These are phyloP conservation scores for Meloidogyne chitwoodi DNA, from an alignment of 1,140 invertebrate species.

Conservation along the genomic window DNA sequence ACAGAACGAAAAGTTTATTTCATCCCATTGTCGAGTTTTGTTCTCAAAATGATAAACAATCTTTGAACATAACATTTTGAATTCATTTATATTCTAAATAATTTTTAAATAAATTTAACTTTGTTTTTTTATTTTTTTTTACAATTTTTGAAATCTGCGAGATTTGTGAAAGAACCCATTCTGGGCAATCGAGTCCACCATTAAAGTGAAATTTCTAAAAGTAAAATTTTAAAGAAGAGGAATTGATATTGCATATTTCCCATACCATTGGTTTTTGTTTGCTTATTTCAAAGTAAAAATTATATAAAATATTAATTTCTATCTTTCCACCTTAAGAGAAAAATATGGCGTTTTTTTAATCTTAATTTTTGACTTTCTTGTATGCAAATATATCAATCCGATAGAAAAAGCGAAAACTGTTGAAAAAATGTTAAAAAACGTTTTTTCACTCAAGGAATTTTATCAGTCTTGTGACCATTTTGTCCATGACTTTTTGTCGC, in stretches of 20 bases:
- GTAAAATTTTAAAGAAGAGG: not conserved
- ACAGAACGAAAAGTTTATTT: not conserved
- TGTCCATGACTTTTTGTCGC: too few species aligned
- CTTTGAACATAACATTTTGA: slow-evolving; percentile 13
- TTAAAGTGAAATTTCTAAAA: slow-evolving; percentile 37
- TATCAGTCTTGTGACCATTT: too few species aligned
- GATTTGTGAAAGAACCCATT: slow-evolving; percentile 44
- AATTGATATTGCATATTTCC: not conserved
- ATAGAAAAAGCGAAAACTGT: too few species aligned
- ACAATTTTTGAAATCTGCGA: slow-evolving; percentile 40
- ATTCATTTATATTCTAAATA: slow-evolving; percentile 25
- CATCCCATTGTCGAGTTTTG: slow-evolving; percentile 11
- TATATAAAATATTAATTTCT: not conserved
- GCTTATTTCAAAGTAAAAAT: not conserved
- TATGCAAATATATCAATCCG: too few species aligned
- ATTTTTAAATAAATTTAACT: slow-evolving; percentile 1
- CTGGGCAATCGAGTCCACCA: slow-evolving; percentile 43
- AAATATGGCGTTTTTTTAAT: too few species aligned
- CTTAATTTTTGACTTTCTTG: too few species aligned
- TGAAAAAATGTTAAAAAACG: too few species aligned
- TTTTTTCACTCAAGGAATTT: too few species aligned
- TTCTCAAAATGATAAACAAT: slow-evolving; percentile 22
- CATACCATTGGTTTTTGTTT: not conserved
- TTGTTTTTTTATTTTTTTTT: not conserved
- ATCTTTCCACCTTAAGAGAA: too few species aligned